Base-by-base conservation (phyloP, 2,888 invertebrate species). In the Melanostoma mellinum region DNA sequence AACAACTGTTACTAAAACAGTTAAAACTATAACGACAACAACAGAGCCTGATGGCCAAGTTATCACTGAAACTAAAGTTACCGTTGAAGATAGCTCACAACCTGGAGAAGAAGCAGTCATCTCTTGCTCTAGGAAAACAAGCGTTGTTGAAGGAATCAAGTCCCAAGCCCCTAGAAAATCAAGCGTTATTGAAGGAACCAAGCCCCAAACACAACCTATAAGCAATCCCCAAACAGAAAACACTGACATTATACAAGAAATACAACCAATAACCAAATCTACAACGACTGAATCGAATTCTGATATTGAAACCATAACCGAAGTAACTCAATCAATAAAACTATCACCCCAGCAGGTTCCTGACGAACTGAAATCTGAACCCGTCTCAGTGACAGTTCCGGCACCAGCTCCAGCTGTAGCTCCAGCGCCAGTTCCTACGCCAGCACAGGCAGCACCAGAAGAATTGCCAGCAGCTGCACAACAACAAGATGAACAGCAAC, bases 251-350 rank as follows among this genome's bases (percentile, higher is more conserved):
- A 68, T 8, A 82, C 73, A 76, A 72, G 58, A 10, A 58, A 44
- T 53, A 60, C 72, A 72, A 60, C 36, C 38, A 56, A 55, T 35
- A 8, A 55, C 35, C 55, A 61, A 69, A 71, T 40, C 53, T 71
- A 74, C 65, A 9, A 55, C 65, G 38, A 73, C 75, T 75, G 52
- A 75, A 75, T 69, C 65, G 52, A 76, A 81, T 67, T 53, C 53
- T 61, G 79, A 84, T 32, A 69, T 63, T 69, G 78, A 82, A 48
- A 63, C 50, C 30, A 58, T 82, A 65, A 69, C 71, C 33, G 79
- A 84, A 79, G 55, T 65, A 69, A 84, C 79, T 61, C 38, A 84
- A 75, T 75, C 84, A 30, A 67, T 84, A 30, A 74, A 84, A 71
- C 65, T 84, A 61, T 84, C 74, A 35, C 65, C 74, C 69, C 74